Conservation (phyloP, 1,140 invertebrate species). For the Phenacoccus solenopsis region DNA sequence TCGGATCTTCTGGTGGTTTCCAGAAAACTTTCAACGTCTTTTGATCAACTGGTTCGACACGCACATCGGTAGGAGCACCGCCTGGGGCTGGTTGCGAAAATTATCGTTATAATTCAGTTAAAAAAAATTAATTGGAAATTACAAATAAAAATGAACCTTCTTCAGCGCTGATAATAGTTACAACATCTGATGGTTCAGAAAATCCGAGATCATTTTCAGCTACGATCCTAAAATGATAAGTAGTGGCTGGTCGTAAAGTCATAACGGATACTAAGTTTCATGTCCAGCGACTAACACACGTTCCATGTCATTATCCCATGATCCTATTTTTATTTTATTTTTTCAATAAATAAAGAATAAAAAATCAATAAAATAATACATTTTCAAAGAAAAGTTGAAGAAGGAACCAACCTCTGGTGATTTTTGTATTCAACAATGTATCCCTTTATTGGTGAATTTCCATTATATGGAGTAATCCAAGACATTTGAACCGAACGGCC, state of each 20-base stretch:
- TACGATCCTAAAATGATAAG: slow-evolving; percentile 82
- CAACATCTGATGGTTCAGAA: slow-evolving; percentile 79
- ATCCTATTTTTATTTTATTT: slow-evolving; percentile 28
- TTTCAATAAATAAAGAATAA: too few species aligned
- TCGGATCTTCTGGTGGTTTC: slow-evolving; percentile 81
- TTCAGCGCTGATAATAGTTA: slow-evolving; percentile 87
- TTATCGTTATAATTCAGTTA: slow-evolving; percentile 15
- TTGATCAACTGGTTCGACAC: slow-evolving; percentile 82
- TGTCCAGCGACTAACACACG: slow-evolving; percentile 71
- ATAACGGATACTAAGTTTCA: slow-evolving; percentile 74
- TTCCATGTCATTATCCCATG: slow-evolving; percentile 64
- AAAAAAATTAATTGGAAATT: too few species aligned
- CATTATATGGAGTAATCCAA: slow-evolving; percentile 88
- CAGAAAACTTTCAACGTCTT: slow-evolving; percentile 83
- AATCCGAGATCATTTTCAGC: slow-evolving; percentile 89
- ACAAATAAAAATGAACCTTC: slow-evolving; percentile 62
- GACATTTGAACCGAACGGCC: slow-evolving; percentile 77
- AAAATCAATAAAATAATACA: slow-evolving; percentile 15
- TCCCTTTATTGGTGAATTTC: slow-evolving; percentile 83
- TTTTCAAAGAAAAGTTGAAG: not conserved
- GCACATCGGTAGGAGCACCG: slow-evolving; percentile 65
- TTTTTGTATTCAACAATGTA: slow-evolving; percentile 90
- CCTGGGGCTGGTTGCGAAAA: slow-evolving; percentile 46
- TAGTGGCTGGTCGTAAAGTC: slow-evolving; percentile 77
- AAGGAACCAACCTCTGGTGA: slow-evolving; percentile 61